phyloP scores from a whole-genome alignment of 2,113 vertebrate genomes.

The Solea solea region DNA sequence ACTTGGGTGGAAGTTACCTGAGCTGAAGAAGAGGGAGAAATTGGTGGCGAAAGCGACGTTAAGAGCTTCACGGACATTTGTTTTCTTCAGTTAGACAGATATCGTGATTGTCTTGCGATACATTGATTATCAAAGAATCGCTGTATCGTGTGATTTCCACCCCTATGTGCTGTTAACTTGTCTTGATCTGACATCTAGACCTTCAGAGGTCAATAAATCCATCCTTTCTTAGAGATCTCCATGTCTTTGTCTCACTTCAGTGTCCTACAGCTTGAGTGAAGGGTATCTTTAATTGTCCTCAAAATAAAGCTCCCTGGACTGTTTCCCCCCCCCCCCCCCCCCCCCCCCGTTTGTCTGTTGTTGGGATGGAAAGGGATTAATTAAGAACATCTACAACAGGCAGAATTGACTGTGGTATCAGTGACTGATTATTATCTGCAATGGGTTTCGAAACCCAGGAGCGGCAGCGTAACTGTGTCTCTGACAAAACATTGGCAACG shows the following conservation, averaged over 20 bases:
- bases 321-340: constrained; percentile 25
- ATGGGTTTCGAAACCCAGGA: constrained; percentile 43
- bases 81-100: too few relatives aligned
- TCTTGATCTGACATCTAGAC: too few relatives aligned
- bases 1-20: too few relatives aligned
- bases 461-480: constrained; percentile 10
- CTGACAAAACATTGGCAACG: constrained; percentile 26
- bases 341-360: constrained; percentile 4
- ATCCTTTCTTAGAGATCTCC: too few relatives aligned
- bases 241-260: not conserved
- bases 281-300: constrained; percentile 66
- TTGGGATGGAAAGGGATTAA: constrained; percentile 64
- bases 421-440: constrained; percentile 69
- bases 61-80: too few relatives aligned
- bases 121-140: too few relatives aligned
- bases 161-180: too few relatives aligned
- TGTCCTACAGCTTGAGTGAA: constrained; percentile 52
- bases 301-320: constrained; percentile 61
- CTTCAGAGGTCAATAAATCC: too few relatives aligned
- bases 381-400: constrained; percentile 67
- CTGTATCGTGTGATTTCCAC: too few relatives aligned
- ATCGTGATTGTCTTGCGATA: too few relatives aligned
- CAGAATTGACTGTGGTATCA: constrained; percentile 56
- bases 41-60: too few relatives aligned
- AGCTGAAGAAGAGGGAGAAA: too few relatives aligned